These are phyloP conservation scores for Orchesellides sinensis DNA, from an alignment of 2,888 invertebrate genomes.

Conservation along the genomic window DNA sequence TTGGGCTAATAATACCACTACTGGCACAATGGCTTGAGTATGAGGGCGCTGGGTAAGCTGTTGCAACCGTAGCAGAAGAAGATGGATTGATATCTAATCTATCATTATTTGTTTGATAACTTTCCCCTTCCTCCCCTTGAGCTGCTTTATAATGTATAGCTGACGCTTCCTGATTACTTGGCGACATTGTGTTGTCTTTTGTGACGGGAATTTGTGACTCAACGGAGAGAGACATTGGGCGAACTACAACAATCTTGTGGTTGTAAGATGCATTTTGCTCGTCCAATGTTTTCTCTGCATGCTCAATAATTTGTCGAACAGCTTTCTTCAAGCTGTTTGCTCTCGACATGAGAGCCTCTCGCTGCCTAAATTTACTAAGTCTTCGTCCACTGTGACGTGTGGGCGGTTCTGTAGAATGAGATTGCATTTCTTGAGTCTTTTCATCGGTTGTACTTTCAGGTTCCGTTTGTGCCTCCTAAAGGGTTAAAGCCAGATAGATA, in stretches of 20 bases:
- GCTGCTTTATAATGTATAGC: constrained; percentile 54
- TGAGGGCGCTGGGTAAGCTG: neutral
- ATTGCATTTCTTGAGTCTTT: constrained; percentile 42
- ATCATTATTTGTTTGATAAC: constrained; percentile 14
- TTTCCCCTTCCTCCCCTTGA: constrained; percentile 16
- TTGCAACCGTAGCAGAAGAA: constrained; percentile 3
- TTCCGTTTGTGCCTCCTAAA: constrained; percentile 39
- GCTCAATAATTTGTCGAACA: constrained; percentile 87
- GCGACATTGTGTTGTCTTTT: constrained; percentile 54
- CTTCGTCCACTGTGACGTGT: constrained; percentile 51
- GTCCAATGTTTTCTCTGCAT: constrained; percentile 85
- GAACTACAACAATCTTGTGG: constrained; percentile 69
- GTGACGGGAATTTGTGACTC: constrained; percentile 4
- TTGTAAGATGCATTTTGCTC: constrained; percentile 78
- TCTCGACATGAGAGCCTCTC: constrained; percentile 80
- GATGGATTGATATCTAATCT: constrained; percentile 10
- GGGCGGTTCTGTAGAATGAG: constrained; percentile 25
- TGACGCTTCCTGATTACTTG: constrained; percentile 37
- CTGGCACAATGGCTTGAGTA: constrained; percentile 45
- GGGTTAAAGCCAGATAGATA: too few relatives aligned
- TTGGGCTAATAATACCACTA: constrained; percentile 63
- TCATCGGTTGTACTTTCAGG: constrained; percentile 47
- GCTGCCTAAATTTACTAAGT: constrained; percentile 76
- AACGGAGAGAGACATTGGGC: constrained; percentile 70
- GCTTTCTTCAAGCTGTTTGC: constrained; percentile 91